Conservation (phyloP, 2,888 invertebrate species). For the Phyllotreta cruciferae region DNA sequence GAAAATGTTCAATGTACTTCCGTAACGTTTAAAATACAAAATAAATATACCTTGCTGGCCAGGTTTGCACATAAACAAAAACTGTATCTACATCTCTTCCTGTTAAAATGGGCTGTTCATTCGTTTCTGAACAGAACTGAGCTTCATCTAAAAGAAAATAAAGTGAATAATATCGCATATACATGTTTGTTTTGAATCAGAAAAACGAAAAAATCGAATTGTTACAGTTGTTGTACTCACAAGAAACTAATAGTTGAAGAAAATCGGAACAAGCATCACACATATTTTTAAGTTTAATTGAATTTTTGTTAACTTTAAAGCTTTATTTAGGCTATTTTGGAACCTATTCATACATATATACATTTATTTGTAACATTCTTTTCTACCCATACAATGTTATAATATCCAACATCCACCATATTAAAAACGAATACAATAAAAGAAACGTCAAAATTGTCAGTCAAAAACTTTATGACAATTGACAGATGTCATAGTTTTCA, state of each 20-base stretch:
- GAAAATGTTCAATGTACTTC: conserved; percentile 47
- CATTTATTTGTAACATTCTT: conserved; percentile 23
- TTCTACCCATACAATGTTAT: conserved; percentile 45
- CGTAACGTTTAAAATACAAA: not conserved
- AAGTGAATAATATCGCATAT: not conserved
- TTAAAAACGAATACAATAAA: conserved; percentile 48
- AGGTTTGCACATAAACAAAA: conserved; percentile 84
- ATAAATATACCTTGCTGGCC: conserved; percentile 81
- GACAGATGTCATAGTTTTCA: conserved; percentile 8
- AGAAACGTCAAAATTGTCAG: conserved; percentile 19
- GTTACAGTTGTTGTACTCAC: conserved; percentile 64
- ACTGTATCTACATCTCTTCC: conserved; percentile 85
- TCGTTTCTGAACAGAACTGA: conserved; percentile 78
- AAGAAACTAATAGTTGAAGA: conserved; percentile 86
- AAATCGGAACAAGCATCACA: conserved; percentile 96
- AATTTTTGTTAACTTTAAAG: conserved; percentile 20
- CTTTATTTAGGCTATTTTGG: conserved; percentile 25
- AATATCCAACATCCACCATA: conserved; percentile 58
- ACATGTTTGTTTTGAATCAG: not conserved
- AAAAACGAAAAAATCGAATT: conserved; percentile 16
- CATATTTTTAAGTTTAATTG: conserved; percentile 64
- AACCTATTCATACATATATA: conserved; percentile 22
- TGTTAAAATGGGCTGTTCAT: conserved; percentile 76
- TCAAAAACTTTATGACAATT: not conserved
- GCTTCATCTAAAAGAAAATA: conserved; percentile 73